These are phyloP conservation scores for Actias luna DNA, from an alignment of 2,888 invertebrate genomes.

Conservation along the genomic window DNA sequence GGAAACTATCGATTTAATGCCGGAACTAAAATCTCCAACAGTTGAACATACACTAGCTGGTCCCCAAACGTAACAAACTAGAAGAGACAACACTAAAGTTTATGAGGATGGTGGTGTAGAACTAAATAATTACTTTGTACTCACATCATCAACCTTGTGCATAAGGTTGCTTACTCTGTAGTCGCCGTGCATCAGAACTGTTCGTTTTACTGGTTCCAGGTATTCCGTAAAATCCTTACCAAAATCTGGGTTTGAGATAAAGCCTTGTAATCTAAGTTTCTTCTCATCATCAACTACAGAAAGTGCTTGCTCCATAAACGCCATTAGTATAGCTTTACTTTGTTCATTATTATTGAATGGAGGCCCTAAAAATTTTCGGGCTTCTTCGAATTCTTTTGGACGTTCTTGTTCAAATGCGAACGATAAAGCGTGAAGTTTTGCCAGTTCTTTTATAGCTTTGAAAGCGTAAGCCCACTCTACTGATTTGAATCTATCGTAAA, in stretches of 20 bases:
- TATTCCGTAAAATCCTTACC: not conserved
- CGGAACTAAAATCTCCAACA: too few relatives aligned
- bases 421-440: constrained; percentile 4
- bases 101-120: too few relatives aligned
- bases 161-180: constrained; percentile 17
- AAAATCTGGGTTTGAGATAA: not conserved
- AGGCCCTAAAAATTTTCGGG: not conserved
- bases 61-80: too few relatives aligned
- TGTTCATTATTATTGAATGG: not conserved
- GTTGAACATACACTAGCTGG: too few relatives aligned
- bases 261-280: not conserved
- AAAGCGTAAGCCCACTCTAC: not conserved
- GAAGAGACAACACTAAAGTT: too few relatives aligned
- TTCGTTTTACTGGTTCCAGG: not conserved
- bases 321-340: not conserved
- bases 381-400: constrained; percentile 1
- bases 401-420: not conserved
- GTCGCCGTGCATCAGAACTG: constrained; percentile 9
- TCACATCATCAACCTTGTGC: constrained; percentile 13
- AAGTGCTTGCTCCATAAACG: not conserved
- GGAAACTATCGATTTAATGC: too few relatives aligned
- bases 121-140: constrained; percentile 2
- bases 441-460: not conserved
- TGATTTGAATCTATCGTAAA: constrained; percentile 12
- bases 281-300: constrained; percentile 7